Percentiles rank a stretch among this genome's conserved stretches.
These are phyloP conservation scores for Mechanitis mazaeus DNA, from an alignment of 2,888 invertebrate genomes.

Conservation along the genomic window DNA sequence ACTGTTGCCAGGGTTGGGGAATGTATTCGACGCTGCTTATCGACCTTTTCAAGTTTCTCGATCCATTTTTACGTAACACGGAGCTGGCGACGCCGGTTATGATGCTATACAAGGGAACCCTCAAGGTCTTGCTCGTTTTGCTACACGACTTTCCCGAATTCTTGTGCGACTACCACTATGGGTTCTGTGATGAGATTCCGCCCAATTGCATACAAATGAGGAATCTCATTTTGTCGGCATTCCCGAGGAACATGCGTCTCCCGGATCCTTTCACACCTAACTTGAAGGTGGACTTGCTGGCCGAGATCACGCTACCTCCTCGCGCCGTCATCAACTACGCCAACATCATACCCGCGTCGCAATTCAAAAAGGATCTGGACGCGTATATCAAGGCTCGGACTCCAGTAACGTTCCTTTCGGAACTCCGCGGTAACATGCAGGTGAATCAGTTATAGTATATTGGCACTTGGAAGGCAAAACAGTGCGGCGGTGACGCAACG, in stretches of 20 bases:
- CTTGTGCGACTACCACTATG: slow-evolving; percentile 98
- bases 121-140: slow-evolving; percentile 94
- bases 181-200: slow-evolving; percentile 99
- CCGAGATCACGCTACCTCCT: slow-evolving; percentile 92
- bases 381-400: slow-evolving; percentile 95
- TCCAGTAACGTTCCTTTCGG: slow-evolving; percentile 96
- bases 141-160: slow-evolving; percentile 99
- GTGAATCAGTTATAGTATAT: slow-evolving; percentile 45
- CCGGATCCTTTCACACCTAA: slow-evolving; percentile 99
- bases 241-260: slow-evolving; percentile 97
- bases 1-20: slow-evolving; percentile 85
- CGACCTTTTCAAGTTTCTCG: slow-evolving; percentile 96
- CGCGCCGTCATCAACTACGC: slow-evolving; percentile 93
- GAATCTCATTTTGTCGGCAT: slow-evolving; percentile 97
- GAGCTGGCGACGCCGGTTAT: slow-evolving; percentile 96
- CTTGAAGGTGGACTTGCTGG: slow-evolving; percentile 93
- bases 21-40: slow-evolving; percentile 97
- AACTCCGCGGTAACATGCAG: slow-evolving; percentile 92
- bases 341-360: slow-evolving; percentile 88
- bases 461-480: slow-evolving; percentile 2
- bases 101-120: slow-evolving; percentile 95
- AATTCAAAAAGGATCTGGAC: slow-evolving; percentile 97
- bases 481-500: not conserved
- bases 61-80: slow-evolving; percentile 97
- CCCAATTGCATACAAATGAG: slow-evolving; percentile 99